Evolutionary conservation across 2,888 invertebrate genomes (phyloP).

Genomic region (Drosophila ezoana): DNA sequence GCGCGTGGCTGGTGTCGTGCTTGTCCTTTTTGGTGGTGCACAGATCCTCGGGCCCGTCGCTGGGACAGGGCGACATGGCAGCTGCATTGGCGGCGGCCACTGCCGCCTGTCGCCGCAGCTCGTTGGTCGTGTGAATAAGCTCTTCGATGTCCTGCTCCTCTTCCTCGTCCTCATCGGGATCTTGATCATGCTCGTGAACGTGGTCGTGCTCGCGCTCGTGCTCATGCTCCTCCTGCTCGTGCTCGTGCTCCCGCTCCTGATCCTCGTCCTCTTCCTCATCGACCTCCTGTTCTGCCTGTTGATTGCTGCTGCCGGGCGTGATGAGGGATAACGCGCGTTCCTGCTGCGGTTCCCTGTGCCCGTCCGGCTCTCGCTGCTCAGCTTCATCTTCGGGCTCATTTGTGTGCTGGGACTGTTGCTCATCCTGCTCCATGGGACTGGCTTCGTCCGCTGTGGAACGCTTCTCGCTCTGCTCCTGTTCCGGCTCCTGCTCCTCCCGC

Average conservation of each 20-base stretch:
- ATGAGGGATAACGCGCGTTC: constrained; percentile 8
- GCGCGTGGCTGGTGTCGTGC: constrained; percentile 33
- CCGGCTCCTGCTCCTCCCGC: constrained; percentile 79
- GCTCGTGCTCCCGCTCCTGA: constrained; percentile 42
- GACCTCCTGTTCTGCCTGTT: constrained; percentile 25
- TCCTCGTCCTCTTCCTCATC: constrained; percentile 50
- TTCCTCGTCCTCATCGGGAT: constrained; percentile 55
- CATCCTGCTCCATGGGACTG: constrained; percentile 48
- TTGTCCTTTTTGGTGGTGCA: constrained; percentile 83
- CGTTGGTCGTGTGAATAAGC: constrained; percentile 80
- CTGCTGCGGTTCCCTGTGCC: constrained; percentile 26
- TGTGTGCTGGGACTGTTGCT: constrained; percentile 18
- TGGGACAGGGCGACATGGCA: constrained; percentile 70
- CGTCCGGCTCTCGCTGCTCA: constrained; percentile 3
- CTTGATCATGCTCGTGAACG: constrained; percentile 20
- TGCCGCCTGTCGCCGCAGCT: constrained; percentile 78
- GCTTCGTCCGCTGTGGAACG: constrained; percentile 6
- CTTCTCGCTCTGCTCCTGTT: constrained; percentile 41
- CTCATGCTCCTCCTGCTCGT: constrained; percentile 30
- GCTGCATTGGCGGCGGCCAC: constrained; percentile 76
- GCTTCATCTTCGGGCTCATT: constrained; percentile 3
- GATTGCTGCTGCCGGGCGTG: constrained; percentile 20
- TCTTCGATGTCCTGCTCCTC: constrained; percentile 82
- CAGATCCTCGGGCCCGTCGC: constrained; percentile 84
- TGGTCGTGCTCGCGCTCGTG: constrained; percentile 31